A percentile compares a stretch with the other conserved stretches of the same genome.
Evolutionary conservation across 2,888 invertebrate genomes (phyloP).

Genomic region (Tetragonula carbonaria): DNA sequence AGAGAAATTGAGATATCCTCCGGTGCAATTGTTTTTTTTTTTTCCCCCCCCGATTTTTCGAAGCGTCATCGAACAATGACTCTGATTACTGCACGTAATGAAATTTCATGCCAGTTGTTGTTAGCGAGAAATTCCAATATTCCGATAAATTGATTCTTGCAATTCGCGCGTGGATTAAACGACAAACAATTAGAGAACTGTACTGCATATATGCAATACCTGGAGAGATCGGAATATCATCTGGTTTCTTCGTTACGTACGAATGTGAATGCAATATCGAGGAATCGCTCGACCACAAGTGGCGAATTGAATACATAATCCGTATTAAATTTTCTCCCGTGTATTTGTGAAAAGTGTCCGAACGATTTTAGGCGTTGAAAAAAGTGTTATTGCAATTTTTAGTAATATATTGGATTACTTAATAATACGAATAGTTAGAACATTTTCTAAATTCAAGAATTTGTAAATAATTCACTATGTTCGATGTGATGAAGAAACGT

Average conservation of each 20-base stretch:
- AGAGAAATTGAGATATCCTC: constrained; percentile 13
- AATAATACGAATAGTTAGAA: too few relatives aligned
- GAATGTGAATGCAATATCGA: background rate
- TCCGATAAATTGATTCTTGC: constrained; percentile 30
- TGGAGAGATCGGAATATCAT: background rate
- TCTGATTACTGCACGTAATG: constrained; percentile 29
- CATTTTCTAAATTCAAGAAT: too few relatives aligned
- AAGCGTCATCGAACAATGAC: constrained; percentile 29
- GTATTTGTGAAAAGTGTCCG: background rate
- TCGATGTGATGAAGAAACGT: background rate
- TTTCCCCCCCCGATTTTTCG: background rate
- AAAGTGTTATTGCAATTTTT: background rate
- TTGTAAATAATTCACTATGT: too few relatives aligned
- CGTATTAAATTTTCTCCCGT: background rate
- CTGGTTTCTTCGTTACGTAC: background rate
- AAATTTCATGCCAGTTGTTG: constrained; percentile 30
- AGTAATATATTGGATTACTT: too few relatives aligned
- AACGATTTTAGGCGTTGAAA: background rate
- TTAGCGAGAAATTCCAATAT: constrained; percentile 39
- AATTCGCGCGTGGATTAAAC: constrained; percentile 31
- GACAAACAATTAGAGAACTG: background rate
- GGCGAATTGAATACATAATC: background rate
- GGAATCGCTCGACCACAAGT: background rate
- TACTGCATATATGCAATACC: background rate
- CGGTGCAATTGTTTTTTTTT: constrained; percentile 23